Base-by-base conservation (phyloP, 2,888 invertebrate species). In the Andrena haemorrhoa region DNA sequence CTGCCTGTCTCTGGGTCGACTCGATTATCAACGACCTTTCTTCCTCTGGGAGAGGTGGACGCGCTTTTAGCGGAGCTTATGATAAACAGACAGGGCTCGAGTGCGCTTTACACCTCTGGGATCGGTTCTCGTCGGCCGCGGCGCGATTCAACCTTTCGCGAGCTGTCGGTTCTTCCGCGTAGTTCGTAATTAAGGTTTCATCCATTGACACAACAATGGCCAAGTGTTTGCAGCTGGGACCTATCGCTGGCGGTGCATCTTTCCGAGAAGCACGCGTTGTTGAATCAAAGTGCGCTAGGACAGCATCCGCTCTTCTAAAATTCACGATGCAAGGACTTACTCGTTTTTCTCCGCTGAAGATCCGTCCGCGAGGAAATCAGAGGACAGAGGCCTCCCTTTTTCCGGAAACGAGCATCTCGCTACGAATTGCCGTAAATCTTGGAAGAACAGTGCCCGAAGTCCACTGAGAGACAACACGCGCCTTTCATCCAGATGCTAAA, bases 401-500 rank as follows among this genome's bases (percentile, higher is more conserved):
- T 10, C 6, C 2, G 20, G 3, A 49, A 10, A 35, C 5, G 16
- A 53, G 29, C 23, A 20, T 16, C 29, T 60, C 31, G 5, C 5
- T 60, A 16, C 2, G 29, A 68, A 56, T 10, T 10, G 8, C 16
- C 1, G 26, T 16, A 12, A 29, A 58, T 5, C 2, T 4, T n/a
- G 26, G 8, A 53, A 10, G 23, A 53, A 23, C 23, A 2, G 23
- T 53, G 53, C 8, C 8, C 10, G 0, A 53, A 26, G 10, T 26
- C 26, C 26, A 29, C n/a, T 8, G 10, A 12, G 51, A 41, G 8
- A 79, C 68, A 79, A 63, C 8, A 33, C 6, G n/a, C 26, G 20
- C 29, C 68, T 49, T 78, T 75, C 33, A 78, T 78, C 26, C 33
- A 8, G 47, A 33, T 20, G 33, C 29, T 16, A 10, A 33, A 7